A percentile compares a stretch with the other conserved stretches of the same genome.
Conservation (phyloP, 2,113 vertebrate genomes). For the Tor tambroides region DNA sequence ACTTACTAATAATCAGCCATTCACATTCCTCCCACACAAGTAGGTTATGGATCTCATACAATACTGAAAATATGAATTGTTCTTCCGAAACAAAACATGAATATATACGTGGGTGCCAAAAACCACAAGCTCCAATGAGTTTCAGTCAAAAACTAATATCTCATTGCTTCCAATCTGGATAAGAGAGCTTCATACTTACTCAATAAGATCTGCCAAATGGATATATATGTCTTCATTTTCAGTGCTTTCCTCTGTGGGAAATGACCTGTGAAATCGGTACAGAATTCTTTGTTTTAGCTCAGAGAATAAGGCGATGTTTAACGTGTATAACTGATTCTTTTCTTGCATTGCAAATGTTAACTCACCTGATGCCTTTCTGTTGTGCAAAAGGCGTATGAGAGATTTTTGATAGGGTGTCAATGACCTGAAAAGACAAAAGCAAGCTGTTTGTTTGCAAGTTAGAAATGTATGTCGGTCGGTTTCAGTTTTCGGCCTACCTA, state of each 20-base stretch:
- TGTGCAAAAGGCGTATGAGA: slow-evolving; percentile 82
- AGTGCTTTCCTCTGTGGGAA: slow-evolving; percentile 88
- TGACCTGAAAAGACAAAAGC: slow-evolving; percentile 78
- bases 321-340: not conserved
- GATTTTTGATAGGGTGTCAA: slow-evolving; percentile 90
- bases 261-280: slow-evolving; percentile 79
- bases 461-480: not conserved
- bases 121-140: not conserved
- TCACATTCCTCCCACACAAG: not conserved
- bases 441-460: not conserved
- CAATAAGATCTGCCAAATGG: slow-evolving; percentile 90
- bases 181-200: slow-evolving; percentile 80
- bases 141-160: not conserved
- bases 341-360: not conserved
- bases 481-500: not conserved
- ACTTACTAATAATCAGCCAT: not conserved
- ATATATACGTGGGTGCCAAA: slow-evolving; percentile 63
- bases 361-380: slow-evolving; percentile 87
- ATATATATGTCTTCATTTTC: slow-evolving; percentile 92
- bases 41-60: not conserved
- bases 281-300: slow-evolving; percentile 29
- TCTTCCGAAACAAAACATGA: slow-evolving; percentile 45
- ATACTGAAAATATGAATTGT: slow-evolving; percentile 8
- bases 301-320: not conserved
- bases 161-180: not conserved